phyloP scores from a whole-genome alignment of 2,888 invertebrate genomes.

The Aporophyla nigra region DNA sequence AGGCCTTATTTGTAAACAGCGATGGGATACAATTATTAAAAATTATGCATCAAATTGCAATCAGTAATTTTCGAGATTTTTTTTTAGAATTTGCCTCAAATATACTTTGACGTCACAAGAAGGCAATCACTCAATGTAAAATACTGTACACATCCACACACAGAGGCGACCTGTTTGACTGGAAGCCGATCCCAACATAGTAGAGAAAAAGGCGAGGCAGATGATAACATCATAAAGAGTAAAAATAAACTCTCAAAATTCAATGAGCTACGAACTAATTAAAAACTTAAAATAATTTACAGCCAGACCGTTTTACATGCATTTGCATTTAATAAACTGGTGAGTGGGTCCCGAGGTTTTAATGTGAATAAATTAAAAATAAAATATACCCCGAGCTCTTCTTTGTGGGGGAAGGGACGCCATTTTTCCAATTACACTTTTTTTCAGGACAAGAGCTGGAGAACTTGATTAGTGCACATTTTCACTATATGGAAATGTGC shows the following conservation, averaged over 20 bases:
- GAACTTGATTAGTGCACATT: background rate
- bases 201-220: too few relatives aligned
- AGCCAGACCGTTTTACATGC: slow-evolving; percentile 37
- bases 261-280: slow-evolving; percentile 29
- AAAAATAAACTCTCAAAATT: slow-evolving; percentile 1
- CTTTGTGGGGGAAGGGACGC: background rate
- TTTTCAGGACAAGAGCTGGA: background rate
- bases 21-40: too few relatives aligned
- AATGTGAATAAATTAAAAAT: slow-evolving; percentile 46
- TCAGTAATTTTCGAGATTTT: too few relatives aligned
- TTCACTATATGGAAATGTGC: too few relatives aligned
- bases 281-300: slow-evolving; percentile 44
- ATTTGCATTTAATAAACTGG: slow-evolving; percentile 53
- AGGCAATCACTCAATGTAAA: too few relatives aligned
- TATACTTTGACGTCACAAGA: too few relatives aligned
- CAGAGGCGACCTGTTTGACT: too few relatives aligned
- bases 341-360: slow-evolving; percentile 10
- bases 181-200: too few relatives aligned
- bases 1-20: too few relatives aligned
- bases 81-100: too few relatives aligned
- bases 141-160: too few relatives aligned
- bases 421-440: slow-evolving; percentile 12
- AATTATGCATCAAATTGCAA: too few relatives aligned
- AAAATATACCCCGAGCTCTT: background rate
- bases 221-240: background rate